Conservation (phyloP, 2,797 vertebrate genomes). For the Setipinna tenuifilis region DNA sequence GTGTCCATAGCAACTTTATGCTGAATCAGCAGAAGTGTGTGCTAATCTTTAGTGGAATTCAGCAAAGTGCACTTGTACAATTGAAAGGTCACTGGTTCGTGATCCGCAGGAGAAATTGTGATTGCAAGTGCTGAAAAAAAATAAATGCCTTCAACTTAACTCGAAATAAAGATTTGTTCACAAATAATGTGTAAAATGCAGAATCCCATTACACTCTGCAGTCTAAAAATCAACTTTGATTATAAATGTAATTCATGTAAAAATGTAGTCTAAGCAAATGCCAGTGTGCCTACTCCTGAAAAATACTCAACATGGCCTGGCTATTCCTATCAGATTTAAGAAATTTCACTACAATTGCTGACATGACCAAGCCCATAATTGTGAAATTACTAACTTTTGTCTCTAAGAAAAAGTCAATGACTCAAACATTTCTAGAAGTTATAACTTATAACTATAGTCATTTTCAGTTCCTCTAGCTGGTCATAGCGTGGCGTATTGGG, state of each 20-base stretch:
- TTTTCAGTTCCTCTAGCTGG: too few relatives aligned
- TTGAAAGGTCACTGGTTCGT: not conserved
- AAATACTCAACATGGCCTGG: too few relatives aligned
- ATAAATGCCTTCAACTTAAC: not conserved
- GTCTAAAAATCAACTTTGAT: not conserved
- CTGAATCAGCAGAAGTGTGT: slow-evolving; percentile 64
- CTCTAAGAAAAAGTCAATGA: too few relatives aligned
- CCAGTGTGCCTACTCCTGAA: too few relatives aligned
- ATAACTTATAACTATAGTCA: too few relatives aligned
- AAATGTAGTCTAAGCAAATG: too few relatives aligned
- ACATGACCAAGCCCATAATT: too few relatives aligned
- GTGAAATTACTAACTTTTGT: too few relatives aligned
- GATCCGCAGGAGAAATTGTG: not conserved
- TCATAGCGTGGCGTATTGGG: too few relatives aligned
- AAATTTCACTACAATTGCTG: too few relatives aligned
- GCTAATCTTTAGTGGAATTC: slow-evolving; percentile 48
- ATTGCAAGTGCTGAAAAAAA: not conserved
- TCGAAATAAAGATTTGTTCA: not conserved
- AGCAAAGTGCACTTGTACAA: not conserved
- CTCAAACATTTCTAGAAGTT: too few relatives aligned
- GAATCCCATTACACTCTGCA: not conserved
- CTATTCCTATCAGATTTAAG: too few relatives aligned
- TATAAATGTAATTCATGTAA: not conserved
- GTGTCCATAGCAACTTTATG: slow-evolving; percentile 70
- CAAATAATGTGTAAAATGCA: not conserved